Evolutionary conservation across 2,888 invertebrate species (phyloP), one percentile per base, ranked within the genome.

Genomic region (Unio pictorum): DNA sequence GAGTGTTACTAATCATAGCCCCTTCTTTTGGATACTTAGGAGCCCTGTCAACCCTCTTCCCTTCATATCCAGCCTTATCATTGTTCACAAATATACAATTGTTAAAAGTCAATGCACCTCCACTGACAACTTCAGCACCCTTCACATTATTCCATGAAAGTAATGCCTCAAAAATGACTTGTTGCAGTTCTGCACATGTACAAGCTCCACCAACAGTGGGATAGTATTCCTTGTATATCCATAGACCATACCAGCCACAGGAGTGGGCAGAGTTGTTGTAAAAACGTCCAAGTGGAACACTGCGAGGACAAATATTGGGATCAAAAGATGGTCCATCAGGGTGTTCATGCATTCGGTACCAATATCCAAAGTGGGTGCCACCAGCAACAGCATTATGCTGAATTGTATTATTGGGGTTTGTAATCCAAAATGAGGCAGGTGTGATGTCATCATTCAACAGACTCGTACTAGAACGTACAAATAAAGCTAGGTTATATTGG

Each of bases 381-480:
- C 87, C 88, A 8, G 84, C 88, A 0, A 78, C 87, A 20, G 69
- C 72, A 71, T 88, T 88, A 69, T 84, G 78, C 4, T 62, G 61
- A 60, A 81, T 54, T 8, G 74, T 83, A 73, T 88, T 88, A 73
- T 86, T 80, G 3, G 88, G 85, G 69, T 88, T 84, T 55, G 87
- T 80, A 11, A 81, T 72, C 88, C 87, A 88, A 72, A 83, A 85
- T 11, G 79, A 77, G 26, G 88, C 86, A 1, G 88, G 86, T 5
- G 87, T 87, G 64, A 87, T 80, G 69, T 88, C 88, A 72, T 86
- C 87, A 69, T 87, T 88, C 26, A 80, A 73, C n/a, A 88, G 78
- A 66, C 82, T 82, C n/a, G 84, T 70, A 64, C 82, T 84, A 5
- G 83, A 62, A 61, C 62, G n/a, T n/a, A n/a, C n/a, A n/a, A n/a